phyloP scores from a whole-genome alignment of 2,113 vertebrate genomes.

The Strix aluco region DNA sequence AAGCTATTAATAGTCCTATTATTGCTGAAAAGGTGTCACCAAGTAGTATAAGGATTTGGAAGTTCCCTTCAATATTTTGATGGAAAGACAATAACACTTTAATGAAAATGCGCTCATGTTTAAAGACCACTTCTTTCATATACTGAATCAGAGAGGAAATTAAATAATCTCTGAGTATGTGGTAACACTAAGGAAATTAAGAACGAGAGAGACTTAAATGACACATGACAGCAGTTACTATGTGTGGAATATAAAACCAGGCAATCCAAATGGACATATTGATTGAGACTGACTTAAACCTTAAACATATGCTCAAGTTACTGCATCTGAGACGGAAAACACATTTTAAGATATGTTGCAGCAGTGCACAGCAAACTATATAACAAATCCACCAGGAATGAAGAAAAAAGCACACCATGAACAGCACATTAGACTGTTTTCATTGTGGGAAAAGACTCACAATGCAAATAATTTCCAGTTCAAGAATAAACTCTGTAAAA shows the following conservation, averaged over 20 bases:
- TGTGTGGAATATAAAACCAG: not conserved
- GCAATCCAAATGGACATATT: not conserved
- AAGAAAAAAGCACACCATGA: not conserved
- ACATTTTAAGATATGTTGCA: not conserved
- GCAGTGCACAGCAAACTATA: not conserved
- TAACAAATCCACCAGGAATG: not conserved
- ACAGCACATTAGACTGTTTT: not conserved
- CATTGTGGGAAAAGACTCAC: not conserved
- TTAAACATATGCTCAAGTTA: not conserved
- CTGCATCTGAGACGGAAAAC: not conserved
- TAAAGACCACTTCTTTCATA: not conserved
- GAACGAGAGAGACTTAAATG: not conserved
- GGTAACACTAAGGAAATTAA: not conserved
- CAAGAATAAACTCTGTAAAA: not conserved
- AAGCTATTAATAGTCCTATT: not conserved
- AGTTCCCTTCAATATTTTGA: not conserved
- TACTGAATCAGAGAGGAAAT: not conserved
- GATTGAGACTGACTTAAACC: not conserved
- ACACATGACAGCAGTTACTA: not conserved
- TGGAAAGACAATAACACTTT: not conserved
- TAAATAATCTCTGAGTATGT: not conserved
- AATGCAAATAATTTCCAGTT: not conserved
- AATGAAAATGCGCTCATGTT: not conserved
- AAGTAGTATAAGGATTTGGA: not conserved
- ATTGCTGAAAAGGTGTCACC: not conserved